Base-by-base conservation (phyloP, 2,888 invertebrate genomes). In the Hyposoter dolosus region DNA sequence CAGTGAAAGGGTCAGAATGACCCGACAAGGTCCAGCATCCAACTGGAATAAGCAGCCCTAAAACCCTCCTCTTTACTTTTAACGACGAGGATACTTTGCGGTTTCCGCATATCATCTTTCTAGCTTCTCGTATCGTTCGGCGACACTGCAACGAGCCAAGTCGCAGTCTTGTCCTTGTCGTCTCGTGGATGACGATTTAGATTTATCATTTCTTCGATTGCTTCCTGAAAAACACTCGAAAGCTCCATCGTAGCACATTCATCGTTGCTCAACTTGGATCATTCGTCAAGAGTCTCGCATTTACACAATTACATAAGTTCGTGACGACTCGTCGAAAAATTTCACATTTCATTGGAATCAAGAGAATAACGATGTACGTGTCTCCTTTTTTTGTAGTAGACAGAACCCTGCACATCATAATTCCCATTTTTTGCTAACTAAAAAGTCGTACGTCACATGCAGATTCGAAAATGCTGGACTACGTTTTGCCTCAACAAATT, bases 51-150 rank as follows among this genome's bases (percentile, higher is more conserved):
- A 35, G 35, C 45, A 75, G 45, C 40, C 72, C 65, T 77, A 66
- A n/a, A n/a, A 45, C 75, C 40, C 79, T 43, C 71, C 47, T 56
- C 66, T 72, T 84, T 66, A 66, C 76, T 77, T 77, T 85, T 83
- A 80, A 85, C 79, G 83, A 80, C 72, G 56, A 66, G 56, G 40
- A 77, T 83, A 83, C 80, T 86, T 81, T 80, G 85, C 74, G 85
- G 85, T 82, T 84, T 85, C 69, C 60, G 60, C 75, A 71, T 75
- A 75, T 72, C 76, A 56, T 77, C 56, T 80, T 60, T 80, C 75
- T 56, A 68, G 66, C 75, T 56, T 50, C 50, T 35, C 40, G 50
- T 43, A 23, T 83, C 23, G 74, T 79, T 75, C 65, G 15, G 43
- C 71, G 15, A 66, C 71, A 74, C 53, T 43, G 56, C 32, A 56